Conservation (phyloP, 2,797 vertebrate genomes). For the Syndactyla subalaris region DNA sequence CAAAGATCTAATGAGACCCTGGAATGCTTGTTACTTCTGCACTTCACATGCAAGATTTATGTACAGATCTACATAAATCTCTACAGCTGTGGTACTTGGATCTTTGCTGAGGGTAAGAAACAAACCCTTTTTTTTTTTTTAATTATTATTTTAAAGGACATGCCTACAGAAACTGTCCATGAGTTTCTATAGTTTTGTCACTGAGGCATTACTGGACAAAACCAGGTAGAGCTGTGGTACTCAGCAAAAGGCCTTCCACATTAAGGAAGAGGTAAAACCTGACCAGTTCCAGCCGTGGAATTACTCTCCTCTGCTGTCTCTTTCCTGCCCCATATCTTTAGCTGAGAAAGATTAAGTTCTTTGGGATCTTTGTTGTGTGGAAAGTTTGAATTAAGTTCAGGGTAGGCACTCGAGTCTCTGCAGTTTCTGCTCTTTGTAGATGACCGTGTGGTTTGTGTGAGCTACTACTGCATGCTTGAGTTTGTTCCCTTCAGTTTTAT, state of each 20-base stretch:
- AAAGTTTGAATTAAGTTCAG: neutral
- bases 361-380: neutral
- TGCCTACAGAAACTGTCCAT: neutral
- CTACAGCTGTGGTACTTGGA: neutral
- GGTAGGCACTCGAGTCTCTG: conserved; percentile 14
- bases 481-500: conserved; percentile 58
- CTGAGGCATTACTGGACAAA: neutral
- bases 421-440: conserved; percentile 41
- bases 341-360: conserved; percentile 15
- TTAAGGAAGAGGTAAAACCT: neutral
- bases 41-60: conserved; percentile 30
- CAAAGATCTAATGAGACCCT: neutral
- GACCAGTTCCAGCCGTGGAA: neutral
- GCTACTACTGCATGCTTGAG: conserved; percentile 72
- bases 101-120: conserved; percentile 11
- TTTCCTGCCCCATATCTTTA: conserved; percentile 16
- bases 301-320: neutral
- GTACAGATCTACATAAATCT: conserved; percentile 42
- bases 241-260: neutral
- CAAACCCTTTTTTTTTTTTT: neutral
- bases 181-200: neutral
- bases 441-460: conserved; percentile 15
- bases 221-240: conserved; percentile 10
- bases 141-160: neutral
- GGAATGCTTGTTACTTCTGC: neutral